These are phyloP conservation scores for Campaea margaritaria DNA, from an alignment of 2,888 invertebrate species.

Conservation along the genomic window DNA sequence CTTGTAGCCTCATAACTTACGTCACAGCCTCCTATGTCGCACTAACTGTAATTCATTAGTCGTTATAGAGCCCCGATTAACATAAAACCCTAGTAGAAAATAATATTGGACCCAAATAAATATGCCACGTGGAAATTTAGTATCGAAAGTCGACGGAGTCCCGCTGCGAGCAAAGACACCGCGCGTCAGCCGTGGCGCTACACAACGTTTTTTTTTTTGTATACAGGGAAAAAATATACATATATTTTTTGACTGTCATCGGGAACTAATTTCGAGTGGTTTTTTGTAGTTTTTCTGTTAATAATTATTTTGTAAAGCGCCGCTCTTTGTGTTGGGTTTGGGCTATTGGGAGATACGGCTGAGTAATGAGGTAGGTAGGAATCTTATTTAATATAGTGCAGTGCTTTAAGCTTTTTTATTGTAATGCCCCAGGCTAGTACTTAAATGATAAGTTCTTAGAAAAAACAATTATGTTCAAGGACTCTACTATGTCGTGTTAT, in stretches of 20 bases:
- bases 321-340: conserved; percentile 46
- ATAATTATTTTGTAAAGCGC: conserved; percentile 76
- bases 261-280: conserved; percentile 82
- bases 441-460: too few species aligned
- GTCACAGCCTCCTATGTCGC: conserved; percentile 57
- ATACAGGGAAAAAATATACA: conserved; percentile 70
- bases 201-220: conserved; percentile 48
- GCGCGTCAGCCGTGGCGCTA: conserved; percentile 77
- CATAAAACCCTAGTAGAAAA: conserved; percentile 82
- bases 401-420: neutral
- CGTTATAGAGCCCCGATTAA: conserved; percentile 72
- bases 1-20: conserved; percentile 26
- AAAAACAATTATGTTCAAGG: neutral
- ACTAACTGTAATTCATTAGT: conserved; percentile 77
- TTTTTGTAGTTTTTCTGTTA: conserved; percentile 80
- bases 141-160: conserved; percentile 62
- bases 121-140: conserved; percentile 81
- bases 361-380: conserved; percentile 23
- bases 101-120: conserved; percentile 77
- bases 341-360: conserved; percentile 15
- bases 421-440: neutral
- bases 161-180: conserved; percentile 76
- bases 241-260: conserved; percentile 84
- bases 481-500: too few species aligned
- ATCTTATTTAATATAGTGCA: conserved; percentile 18